Percentiles rank a stretch among this genome's conserved stretches.
These are phyloP conservation scores for Leptopilina drosophilae DNA, from an alignment of 2,888 invertebrate genomes.

Conservation along the genomic window DNA sequence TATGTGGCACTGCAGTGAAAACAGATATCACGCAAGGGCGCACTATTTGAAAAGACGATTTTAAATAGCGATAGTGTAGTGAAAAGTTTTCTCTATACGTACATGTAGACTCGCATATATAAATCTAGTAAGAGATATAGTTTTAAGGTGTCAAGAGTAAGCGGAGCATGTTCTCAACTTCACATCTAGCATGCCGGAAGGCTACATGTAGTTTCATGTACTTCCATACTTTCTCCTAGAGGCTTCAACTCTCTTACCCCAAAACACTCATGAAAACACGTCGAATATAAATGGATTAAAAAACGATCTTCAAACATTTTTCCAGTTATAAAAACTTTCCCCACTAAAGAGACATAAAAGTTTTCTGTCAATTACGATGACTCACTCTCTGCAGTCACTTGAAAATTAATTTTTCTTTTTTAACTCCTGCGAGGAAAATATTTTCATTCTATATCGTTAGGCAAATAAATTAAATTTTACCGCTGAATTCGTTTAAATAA, in stretches of 20 bases:
- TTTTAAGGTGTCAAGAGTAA: slow-evolving; percentile 57
- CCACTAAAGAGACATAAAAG: too few species aligned
- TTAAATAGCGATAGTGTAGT: slow-evolving; percentile 59
- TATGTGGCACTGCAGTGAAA: slow-evolving; percentile 42
- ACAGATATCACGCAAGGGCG: slow-evolving; percentile 60
- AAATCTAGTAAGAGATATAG: slow-evolving; percentile 61
- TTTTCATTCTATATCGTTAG: too few species aligned
- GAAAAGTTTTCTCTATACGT: slow-evolving; percentile 53
- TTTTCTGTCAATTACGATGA: too few species aligned
- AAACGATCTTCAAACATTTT: not conserved
- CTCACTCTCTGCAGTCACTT: too few species aligned
- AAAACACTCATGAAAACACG: not conserved
- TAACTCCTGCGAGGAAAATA: too few species aligned
- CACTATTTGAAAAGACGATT: slow-evolving; percentile 62
- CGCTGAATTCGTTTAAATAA: too few species aligned
- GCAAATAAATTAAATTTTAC: too few species aligned
- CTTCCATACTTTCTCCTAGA: slow-evolving; percentile 31
- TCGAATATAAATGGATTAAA: not conserved
- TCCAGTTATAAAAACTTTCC: not conserved
- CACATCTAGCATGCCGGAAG: slow-evolving; percentile 21
- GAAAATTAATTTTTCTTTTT: too few species aligned
- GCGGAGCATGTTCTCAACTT: slow-evolving; percentile 55
- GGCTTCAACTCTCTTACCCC: slow-evolving; percentile 23
- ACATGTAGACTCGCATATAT: slow-evolving; percentile 21
- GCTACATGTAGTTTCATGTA: slow-evolving; percentile 42